These are phyloP conservation scores for Himantopus leucocephalus DNA, from an alignment of 2,113 vertebrate genomes.

Conservation along the genomic window DNA sequence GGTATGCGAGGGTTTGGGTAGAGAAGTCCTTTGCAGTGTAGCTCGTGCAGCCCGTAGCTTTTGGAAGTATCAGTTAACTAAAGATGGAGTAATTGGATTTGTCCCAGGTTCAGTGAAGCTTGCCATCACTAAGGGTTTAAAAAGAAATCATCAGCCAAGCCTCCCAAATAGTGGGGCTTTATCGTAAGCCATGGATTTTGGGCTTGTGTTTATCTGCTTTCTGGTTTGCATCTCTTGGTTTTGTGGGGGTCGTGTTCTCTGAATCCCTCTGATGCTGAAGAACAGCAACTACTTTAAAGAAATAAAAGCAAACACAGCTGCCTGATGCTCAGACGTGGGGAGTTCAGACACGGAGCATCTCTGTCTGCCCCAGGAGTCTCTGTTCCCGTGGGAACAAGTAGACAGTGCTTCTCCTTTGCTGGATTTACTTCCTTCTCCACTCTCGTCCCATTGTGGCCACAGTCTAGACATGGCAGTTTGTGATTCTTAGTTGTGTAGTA, in stretches of 20 bases:
- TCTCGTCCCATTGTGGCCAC: not conserved
- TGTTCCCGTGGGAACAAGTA: not conserved
- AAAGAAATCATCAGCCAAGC: not conserved
- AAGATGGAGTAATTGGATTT: not conserved
- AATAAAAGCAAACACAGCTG: not conserved
- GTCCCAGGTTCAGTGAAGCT: not conserved
- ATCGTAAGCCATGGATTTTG: not conserved
- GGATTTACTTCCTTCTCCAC: not conserved
- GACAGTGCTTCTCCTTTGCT: not conserved
- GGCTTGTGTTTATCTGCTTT: not conserved
- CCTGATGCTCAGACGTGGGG: not conserved
- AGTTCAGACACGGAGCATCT: rapidly evolving
- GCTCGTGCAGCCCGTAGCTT: not conserved
- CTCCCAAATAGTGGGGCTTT: not conserved
- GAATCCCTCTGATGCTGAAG: not conserved
- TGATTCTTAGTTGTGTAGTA: not conserved
- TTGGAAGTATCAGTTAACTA: not conserved
- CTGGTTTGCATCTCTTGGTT: not conserved
- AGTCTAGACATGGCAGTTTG: not conserved
- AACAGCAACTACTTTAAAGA: not conserved
- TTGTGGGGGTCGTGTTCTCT: not conserved
- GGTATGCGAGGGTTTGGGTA: rapidly evolving
- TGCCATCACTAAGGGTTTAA: not conserved
- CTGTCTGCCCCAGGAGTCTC: not conserved
- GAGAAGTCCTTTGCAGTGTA: not conserved